These are phyloP conservation scores for Oxytorus armatus DNA, from an alignment of 2,888 invertebrate genomes.

Conservation along the genomic window DNA sequence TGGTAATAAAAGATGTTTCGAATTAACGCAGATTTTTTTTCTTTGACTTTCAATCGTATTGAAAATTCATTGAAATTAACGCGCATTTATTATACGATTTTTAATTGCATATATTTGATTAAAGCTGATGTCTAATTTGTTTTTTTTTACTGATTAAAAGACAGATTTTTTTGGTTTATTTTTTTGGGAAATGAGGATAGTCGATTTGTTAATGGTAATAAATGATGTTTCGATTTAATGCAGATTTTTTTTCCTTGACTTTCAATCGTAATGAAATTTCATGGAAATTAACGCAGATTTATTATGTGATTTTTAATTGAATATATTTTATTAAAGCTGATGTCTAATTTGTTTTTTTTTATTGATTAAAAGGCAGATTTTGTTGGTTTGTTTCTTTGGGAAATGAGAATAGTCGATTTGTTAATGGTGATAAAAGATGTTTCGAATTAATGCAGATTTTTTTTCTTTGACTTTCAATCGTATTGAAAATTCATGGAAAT, in stretches of 20 bases:
- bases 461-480: neutral
- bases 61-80: too few species aligned
- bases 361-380: neutral
- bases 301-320: too few species aligned
- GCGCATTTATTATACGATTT: too few species aligned
- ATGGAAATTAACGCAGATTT: too few species aligned
- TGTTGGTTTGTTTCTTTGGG: neutral
- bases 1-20: neutral
- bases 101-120: too few species aligned
- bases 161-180: neutral
- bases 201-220: neutral
- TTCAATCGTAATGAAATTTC: too few species aligned
- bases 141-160: too few species aligned
- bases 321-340: too few species aligned
- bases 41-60: too few species aligned
- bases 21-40: neutral
- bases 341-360: too few species aligned
- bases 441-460: neutral
- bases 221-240: neutral
- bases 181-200: constrained; percentile 15
- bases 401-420: constrained; percentile 16
- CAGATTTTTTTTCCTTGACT: neutral
- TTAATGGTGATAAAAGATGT: neutral
- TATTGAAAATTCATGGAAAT: too few species aligned
- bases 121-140: too few species aligned